Evolutionary conservation across 2,113 vertebrate genomes (phyloP), one percentile per base, ranked within the genome.

Genomic region (Oryzias celebensis): DNA sequence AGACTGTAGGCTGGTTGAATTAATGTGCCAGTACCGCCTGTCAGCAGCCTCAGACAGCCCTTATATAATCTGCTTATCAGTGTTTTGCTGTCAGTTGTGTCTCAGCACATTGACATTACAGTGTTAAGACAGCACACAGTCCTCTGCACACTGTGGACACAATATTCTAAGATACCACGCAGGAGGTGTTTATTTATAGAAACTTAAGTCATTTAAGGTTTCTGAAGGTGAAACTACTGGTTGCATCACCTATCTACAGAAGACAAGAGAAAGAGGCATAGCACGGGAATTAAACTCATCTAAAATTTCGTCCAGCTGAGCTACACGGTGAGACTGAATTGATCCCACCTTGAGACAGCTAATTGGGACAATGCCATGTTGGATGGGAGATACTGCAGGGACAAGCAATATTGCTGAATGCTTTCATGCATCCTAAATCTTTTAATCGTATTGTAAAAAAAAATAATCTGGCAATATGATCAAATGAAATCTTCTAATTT

Each of bases 291-390:
- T 36, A 69, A 64, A 58, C 69, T 64, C 60, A 64, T 36, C 53
- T 28, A 41, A 71, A 26, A 68, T 75, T 54, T 17, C 62, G 70
- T 84, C 74, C 62, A 52, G 73, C 69, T 78, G 71, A 82, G 74
- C 67, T 75, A 16, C 48, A 56, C 62, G 70, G 61, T 67, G 64
- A 54, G 76, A 61, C 71, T 53, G 53, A 77, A 75, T 68, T 71
- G 50, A 80, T 73, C 52, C 62, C 55, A 67, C 82, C 82, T 23
- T 42, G 59, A 78, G 84, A 78, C 68, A 31, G 65, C 71, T 84
- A 87, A 89, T 89, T 83, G 36, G 36, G 36, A 83, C 10, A 22
- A 52, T 48, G 61, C 65, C 78, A 65, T 7, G 59, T 83, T 81
- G 15, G 42, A 59, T 73, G 52, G 52, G 46, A 55, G 56, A 71